phyloP scores from a whole-genome alignment of 2,113 vertebrate species.

The Dasypus novemcinctus region DNA sequence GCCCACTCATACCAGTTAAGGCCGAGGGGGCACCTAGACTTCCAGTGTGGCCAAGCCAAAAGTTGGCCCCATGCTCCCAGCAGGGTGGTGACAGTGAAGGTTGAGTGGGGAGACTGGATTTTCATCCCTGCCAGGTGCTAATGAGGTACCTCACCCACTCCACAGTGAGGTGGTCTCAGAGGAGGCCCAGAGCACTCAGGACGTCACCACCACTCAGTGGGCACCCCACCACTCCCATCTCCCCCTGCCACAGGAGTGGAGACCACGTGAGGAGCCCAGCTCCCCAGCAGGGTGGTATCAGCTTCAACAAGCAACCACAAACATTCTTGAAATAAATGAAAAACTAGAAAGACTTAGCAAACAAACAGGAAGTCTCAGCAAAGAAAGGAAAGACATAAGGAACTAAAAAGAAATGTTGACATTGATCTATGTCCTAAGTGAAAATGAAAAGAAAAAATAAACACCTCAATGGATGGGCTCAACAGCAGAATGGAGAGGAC shows the following conservation, averaged over 20 bases:
- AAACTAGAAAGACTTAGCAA: neutral
- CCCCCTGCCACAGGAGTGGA: neutral
- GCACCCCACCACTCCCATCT: neutral
- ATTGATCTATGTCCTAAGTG: neutral
- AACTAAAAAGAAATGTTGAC: neutral
- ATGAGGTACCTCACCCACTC: neutral
- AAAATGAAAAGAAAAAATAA: neutral
- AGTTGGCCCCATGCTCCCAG: neutral
- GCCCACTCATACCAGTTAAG: neutral
- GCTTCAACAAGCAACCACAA: neutral
- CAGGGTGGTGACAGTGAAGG: neutral
- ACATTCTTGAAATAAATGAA: neutral
- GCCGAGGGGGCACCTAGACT: no score
- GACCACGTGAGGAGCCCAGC: neutral
- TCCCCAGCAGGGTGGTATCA: neutral
- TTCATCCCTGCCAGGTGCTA: neutral
- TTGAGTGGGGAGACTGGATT: neutral
- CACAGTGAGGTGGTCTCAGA: neutral
- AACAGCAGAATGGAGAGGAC: neutral
- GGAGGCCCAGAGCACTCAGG: neutral
- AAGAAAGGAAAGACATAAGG: neutral
- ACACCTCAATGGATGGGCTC: neutral
- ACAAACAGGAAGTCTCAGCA: neutral
- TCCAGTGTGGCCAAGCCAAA: neutral
- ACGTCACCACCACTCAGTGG: neutral